Percentiles rank a stretch among this genome's conserved stretches.
Conservation (phyloP, 2,888 invertebrate genomes). For the Ochropleura leucogaster region DNA sequence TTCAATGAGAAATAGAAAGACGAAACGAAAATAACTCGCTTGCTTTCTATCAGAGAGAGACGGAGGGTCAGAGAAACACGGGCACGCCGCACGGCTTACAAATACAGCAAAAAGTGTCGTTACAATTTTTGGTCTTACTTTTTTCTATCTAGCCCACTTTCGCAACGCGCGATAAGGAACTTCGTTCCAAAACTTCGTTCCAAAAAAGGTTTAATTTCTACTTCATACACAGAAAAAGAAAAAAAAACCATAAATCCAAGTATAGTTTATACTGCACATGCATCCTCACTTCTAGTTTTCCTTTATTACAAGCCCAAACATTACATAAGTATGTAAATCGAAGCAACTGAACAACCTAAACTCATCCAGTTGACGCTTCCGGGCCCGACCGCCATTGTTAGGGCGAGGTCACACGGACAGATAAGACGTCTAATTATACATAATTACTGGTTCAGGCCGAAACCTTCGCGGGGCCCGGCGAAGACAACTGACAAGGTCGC, state of each 20-base stretch:
- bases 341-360: slow-evolving; percentile 41
- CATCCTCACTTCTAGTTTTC: not conserved
- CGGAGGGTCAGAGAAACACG: too few relatives aligned
- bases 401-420: slow-evolving; percentile 70
- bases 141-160: too few relatives aligned
- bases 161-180: too few relatives aligned
- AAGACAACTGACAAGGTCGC: slow-evolving; percentile 67
- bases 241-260: too few relatives aligned
- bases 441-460: slow-evolving; percentile 65
- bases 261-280: not conserved
- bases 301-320: not conserved
- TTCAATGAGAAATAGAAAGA: too few relatives aligned
- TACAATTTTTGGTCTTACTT: too few relatives aligned
- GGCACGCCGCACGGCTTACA: too few relatives aligned
- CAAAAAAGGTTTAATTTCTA: too few relatives aligned
- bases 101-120: too few relatives aligned
- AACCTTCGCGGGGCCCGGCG: slow-evolving; percentile 58
- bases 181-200: too few relatives aligned
- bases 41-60: too few relatives aligned
- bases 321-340: slow-evolving; percentile 8
- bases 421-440: slow-evolving; percentile 72
- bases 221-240: not conserved
- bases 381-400: slow-evolving; percentile 71
- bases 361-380: slow-evolving; percentile 69
- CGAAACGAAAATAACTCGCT: too few relatives aligned